Evolutionary conservation across 2,888 invertebrate species (phyloP).

Genomic region (Andrena marginata): DNA sequence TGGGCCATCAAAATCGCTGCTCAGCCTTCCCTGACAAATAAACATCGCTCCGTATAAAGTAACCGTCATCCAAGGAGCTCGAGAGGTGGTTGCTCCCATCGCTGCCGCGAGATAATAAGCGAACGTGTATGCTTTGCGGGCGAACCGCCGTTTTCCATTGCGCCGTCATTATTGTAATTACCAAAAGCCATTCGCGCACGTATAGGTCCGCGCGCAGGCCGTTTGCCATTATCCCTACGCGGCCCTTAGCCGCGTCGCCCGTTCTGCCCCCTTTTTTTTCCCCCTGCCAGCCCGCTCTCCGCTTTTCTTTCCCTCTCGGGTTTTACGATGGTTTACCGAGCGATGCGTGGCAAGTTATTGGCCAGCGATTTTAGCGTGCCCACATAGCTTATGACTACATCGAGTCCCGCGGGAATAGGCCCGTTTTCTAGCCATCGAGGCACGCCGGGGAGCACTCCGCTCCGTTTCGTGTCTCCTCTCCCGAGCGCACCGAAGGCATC

Average conservation of each 20-base stretch:
- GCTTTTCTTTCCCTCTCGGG: conserved; percentile 41
- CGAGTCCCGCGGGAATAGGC: conserved; percentile 58
- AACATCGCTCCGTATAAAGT: background rate
- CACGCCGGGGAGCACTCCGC: conserved; percentile 51
- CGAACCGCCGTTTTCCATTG: conserved; percentile 62
- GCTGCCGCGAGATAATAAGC: conserved; percentile 73
- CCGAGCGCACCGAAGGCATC: background rate
- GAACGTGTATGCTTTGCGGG: conserved; percentile 72
- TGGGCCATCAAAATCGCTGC: no score
- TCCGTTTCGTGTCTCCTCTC: conserved; percentile 19
- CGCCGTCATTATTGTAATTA: conserved; percentile 81
- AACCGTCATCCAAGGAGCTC: background rate
- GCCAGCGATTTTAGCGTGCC: conserved; percentile 73
- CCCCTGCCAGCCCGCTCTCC: conserved; percentile 17
- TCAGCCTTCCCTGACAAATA: background rate
- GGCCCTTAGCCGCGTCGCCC: conserved; percentile 12
- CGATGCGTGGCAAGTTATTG: conserved; percentile 76
- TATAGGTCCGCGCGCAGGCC: conserved; percentile 4
- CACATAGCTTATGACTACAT: conserved; percentile 77
- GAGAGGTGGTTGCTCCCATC: conserved; percentile 3
- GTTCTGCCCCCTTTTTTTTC: conserved; percentile 62
- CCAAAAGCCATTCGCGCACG: conserved; percentile 70
- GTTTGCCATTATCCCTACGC: conserved; percentile 52
- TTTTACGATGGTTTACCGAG: conserved; percentile 71
- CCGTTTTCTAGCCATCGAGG: conserved; percentile 6